Base-by-base conservation (phyloP, 1,140 invertebrate species). In the Solenopsis invicta region DNA sequence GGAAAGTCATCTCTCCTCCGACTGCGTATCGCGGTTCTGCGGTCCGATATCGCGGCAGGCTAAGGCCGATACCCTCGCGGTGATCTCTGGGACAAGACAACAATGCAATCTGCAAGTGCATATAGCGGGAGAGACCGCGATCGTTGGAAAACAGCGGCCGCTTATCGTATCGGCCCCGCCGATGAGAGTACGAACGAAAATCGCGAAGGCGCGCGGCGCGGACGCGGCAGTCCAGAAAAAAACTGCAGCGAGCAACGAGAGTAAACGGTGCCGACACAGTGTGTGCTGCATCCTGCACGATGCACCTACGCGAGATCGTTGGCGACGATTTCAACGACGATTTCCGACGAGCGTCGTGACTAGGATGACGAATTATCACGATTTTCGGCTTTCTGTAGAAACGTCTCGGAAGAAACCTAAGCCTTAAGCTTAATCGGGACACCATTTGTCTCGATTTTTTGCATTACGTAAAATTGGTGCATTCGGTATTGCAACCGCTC, bases 61-160 rank as follows among this genome's bases (percentile, higher is more conserved):
- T 90, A 91, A 91, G 94, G 92, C 94, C 92, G 94, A 95, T 95
- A 95, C 93, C 94, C 94, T 94, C 94, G 88, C 91, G 88, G 92
- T 95, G 94, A 95, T 95, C 95, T 95, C 93, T 94, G 90, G 94
- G 94, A 95, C 95, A 95, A 95, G 95, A 95, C 95, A 95, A 95
- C 95, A 95, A 95, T 95, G 93, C 93, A 95, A 95, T 95, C 94
- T 78, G 85, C 81, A 54, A 84, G 62, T 21, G 69, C 80, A 34
- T 59, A 48, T 12, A 81, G 59, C 50, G 71, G 37, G 76, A 61
- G 80, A 59, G 54, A 4, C 64, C 90, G 92, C 90, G 90, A 93
- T 92, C 89, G 90, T 85, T 91, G 90, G 90, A 91, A 91, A 91
- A 91, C 90, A 91, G 64, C 64, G 8, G 8, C 50, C 13, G 71